Evolutionary conservation across 2,797 vertebrate genomes (phyloP).

Genomic region (Phoeniculus purpureus): DNA sequence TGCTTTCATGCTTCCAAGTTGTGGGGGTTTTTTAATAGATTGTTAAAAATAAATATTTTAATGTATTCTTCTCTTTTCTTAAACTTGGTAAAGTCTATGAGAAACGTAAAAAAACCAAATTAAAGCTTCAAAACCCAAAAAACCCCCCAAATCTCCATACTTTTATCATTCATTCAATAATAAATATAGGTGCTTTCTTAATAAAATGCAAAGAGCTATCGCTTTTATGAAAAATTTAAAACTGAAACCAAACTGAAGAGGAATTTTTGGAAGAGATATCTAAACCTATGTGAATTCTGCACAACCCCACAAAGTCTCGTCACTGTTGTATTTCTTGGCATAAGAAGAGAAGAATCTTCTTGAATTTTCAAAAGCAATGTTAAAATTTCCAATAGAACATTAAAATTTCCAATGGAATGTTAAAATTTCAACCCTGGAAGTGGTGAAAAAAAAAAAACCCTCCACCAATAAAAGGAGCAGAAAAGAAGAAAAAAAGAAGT

Average conservation of each 20-base stretch:
- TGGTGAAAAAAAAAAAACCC: background rate
- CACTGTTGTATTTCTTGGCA: background rate
- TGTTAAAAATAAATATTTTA: too few relatives aligned
- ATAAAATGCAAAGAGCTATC: too few relatives aligned
- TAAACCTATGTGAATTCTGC: background rate
- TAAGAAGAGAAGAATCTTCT: background rate
- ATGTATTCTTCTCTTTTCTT: too few relatives aligned
- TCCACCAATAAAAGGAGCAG: background rate
- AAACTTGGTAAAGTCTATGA: too few relatives aligned
- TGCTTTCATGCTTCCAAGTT: too few relatives aligned
- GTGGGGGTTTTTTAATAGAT: too few relatives aligned
- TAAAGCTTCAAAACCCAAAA: too few relatives aligned
- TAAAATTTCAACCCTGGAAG: background rate
- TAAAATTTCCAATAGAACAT: background rate
- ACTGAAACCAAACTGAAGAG: background rate
- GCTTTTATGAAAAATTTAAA: background rate
- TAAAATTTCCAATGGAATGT: too few relatives aligned
- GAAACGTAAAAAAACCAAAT: too few relatives aligned
- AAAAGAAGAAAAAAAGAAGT: background rate
- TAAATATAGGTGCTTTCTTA: too few relatives aligned
- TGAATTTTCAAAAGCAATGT: background rate
- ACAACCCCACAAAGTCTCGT: background rate
- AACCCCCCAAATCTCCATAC: too few relatives aligned
- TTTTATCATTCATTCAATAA: too few relatives aligned
- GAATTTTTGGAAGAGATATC: background rate